Evolutionary conservation across 2,888 invertebrate species (phyloP).

Genomic region (Trichacis sp.): DNA sequence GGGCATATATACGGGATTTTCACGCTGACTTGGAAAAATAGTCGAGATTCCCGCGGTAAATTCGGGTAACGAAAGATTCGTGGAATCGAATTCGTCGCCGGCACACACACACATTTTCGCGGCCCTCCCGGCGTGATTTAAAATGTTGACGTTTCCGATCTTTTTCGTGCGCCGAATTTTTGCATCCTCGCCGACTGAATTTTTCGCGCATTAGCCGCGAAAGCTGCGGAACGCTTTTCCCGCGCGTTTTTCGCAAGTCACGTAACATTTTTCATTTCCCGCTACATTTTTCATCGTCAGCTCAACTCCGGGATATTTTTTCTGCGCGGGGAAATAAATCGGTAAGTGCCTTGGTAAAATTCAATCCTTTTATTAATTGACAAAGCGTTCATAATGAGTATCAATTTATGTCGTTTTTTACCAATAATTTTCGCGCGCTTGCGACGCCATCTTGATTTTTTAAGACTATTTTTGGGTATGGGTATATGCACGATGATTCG

Average conservation of each 20-base stretch:
- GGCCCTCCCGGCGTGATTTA: too few species aligned
- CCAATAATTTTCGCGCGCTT: conserved; percentile 21
- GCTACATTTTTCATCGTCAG: not conserved
- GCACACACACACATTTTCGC: too few species aligned
- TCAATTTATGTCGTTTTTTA: conserved; percentile 54
- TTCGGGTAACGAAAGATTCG: too few species aligned
- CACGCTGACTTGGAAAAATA: too few species aligned
- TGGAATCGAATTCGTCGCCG: too few species aligned
- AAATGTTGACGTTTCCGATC: not conserved
- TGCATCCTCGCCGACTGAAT: not conserved
- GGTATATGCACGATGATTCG: too few species aligned
- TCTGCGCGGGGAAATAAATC: not conserved
- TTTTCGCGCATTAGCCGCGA: not conserved
- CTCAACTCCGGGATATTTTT: not conserved
- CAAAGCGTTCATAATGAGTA: conserved; percentile 69
- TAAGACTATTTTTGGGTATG: conserved; percentile 44
- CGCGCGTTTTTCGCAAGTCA: not conserved
- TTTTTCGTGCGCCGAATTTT: not conserved
- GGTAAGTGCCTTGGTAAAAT: conserved; percentile 49
- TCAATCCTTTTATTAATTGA: conserved; percentile 69
- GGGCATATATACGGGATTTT: too few species aligned
- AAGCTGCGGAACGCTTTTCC: too few species aligned
- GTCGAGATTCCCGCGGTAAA: too few species aligned
- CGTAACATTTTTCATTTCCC: conserved; percentile 1
- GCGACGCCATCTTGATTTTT: conserved; percentile 41